Conservation (phyloP, 2,888 invertebrate genomes). For the Tiphia femorata region DNA sequence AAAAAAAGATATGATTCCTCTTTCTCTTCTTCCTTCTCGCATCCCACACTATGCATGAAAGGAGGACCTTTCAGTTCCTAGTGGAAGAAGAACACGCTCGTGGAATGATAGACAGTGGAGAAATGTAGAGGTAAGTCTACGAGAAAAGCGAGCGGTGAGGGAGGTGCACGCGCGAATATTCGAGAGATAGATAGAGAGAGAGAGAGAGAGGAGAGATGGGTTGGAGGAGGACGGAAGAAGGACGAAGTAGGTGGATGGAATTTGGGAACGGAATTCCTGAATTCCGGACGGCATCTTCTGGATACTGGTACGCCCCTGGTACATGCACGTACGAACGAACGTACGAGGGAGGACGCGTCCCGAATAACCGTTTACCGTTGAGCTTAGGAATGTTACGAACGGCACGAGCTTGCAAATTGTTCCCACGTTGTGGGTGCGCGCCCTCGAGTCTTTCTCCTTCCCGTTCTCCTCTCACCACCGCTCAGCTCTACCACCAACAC, state of each 20-base stretch:
- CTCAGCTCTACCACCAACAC: too few species aligned
- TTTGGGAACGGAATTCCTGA: constrained; percentile 52
- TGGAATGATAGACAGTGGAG: too few species aligned
- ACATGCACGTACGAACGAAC: constrained; percentile 44
- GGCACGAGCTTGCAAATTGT: constrained; percentile 61
- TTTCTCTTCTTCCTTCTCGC: too few species aligned
- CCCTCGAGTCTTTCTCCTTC: neutral
- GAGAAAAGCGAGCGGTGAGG: neutral
- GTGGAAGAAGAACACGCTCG: too few species aligned
- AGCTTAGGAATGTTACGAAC: constrained; percentile 53
- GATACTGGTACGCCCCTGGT: constrained; percentile 42
- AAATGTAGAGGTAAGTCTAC: too few species aligned
- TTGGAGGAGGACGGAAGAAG: constrained; percentile 10
- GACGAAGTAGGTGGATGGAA: constrained; percentile 32
- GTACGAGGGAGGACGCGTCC: constrained; percentile 45
- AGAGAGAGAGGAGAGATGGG: constrained; percentile 15
- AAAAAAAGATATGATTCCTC: too few species aligned
- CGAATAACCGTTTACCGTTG: constrained; percentile 53
- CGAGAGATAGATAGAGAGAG: neutral
- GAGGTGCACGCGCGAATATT: neutral
- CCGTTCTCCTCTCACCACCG: too few species aligned
- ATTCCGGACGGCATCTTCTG: constrained; percentile 54
- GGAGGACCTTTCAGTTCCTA: too few species aligned
- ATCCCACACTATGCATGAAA: too few species aligned
- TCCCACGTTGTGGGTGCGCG: constrained; percentile 46